phyloP scores from a whole-genome alignment of 2,113 vertebrate genomes.

The Ailurus styani region DNA sequence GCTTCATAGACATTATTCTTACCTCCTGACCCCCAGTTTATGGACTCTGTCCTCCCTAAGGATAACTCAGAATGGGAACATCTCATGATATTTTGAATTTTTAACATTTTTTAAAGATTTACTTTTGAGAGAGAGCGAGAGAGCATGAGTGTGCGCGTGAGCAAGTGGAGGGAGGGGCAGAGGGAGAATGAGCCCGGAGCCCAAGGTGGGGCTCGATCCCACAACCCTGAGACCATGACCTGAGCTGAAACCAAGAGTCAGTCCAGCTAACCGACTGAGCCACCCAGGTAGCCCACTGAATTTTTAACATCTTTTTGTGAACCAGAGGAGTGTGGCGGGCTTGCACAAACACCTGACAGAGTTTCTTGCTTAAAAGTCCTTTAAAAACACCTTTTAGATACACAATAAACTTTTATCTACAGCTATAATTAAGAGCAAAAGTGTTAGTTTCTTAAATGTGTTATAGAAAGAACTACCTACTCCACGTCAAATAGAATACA shows the following conservation, averaged over 20 bases:
- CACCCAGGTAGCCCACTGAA: neutral
- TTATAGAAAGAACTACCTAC: neutral
- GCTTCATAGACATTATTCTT: neutral
- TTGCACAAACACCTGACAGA: neutral
- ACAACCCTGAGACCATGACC: neutral
- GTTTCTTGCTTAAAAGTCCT: neutral
- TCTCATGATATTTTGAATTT: neutral
- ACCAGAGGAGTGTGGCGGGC: neutral
- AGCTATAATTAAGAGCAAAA: neutral
- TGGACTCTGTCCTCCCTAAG: neutral
- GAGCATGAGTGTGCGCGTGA: neutral
- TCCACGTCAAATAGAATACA: neutral
- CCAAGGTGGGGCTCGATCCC: neutral
- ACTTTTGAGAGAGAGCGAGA: neutral
- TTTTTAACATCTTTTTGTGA: neutral
- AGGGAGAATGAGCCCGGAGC: neutral
- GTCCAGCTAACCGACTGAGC: neutral
- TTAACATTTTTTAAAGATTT: neutral
- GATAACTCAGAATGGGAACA: neutral
- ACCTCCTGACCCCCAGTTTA: neutral
- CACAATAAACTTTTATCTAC: neutral
- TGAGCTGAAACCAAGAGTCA: neutral
- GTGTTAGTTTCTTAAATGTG: neutral
- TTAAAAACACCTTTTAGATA: neutral
- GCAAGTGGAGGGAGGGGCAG: neutral